Evolutionary conservation across 2,797 vertebrate genomes (phyloP), one percentile per base, ranked within the genome.

Genomic region (Glyptemys insculpta): DNA sequence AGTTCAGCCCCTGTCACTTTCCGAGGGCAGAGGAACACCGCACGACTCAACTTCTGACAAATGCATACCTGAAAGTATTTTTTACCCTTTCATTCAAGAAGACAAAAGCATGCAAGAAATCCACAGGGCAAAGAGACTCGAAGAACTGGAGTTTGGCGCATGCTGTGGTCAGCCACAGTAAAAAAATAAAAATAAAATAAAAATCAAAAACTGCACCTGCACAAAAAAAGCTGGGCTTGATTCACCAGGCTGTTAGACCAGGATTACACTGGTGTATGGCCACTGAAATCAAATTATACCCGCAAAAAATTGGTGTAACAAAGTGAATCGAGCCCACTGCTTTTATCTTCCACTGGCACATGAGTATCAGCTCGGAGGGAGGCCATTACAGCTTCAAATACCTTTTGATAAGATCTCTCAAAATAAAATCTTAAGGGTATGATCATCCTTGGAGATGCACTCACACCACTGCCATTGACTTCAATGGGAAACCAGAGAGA

Each of bases 171-270:
- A 78, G 2, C 31, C 25, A 72, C 10, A 21, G 23, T 78, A 54
- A 57, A 0, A 74, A 85, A 76, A 68, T 7, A 41, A 47, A 23
- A 84, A 87, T 90, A 3, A 0, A 56, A 89, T 49, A 15, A 8
- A 57, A 79, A 92, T 54, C 3, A 82, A 89, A 88, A 86, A 14
- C 4, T 37, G 87, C 16, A 23, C 83, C 82, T 31, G 81, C 78
- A 6, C 9, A 54, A 3, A 15, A 59, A 82, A 83, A 47, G 78
- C 53, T 44, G 37, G 50, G 2, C 12, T 31, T 80, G 88, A 96
- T 91, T 97, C 87, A 83, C 9, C 68, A 37, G 0, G 29, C 8
- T 34, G 57, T 85, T 94, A 88, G 87, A 93, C 87, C 79, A 92
- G 68, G 68, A 6, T 1, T 56, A 83, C 2, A 31, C 57, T 62